Evolutionary conservation across 2,797 vertebrate genomes (phyloP), one percentile per base, ranked within the genome.

Genomic region (Lacerta bilineata): DNA sequence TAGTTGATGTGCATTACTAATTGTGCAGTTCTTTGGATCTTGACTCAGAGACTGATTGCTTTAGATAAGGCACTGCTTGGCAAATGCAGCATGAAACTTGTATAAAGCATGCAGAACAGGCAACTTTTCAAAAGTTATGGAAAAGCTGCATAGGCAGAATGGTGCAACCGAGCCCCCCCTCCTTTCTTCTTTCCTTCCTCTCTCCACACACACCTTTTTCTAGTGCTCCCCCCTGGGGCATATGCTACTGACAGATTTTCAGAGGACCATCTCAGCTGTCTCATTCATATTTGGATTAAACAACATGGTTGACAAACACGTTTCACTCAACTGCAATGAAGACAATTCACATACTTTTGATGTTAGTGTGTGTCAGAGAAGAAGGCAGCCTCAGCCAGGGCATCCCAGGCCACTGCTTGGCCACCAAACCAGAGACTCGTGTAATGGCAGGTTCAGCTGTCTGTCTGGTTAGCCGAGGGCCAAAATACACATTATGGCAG

Each of bases 11-110:
- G 9, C 39, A 74, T 80, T 33, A 46, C 55, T 43, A 33, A 23
- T 18, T 20, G 69, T n/a, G 68, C 5, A 39, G 55, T 80, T 74
- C 46, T 89, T 74, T 80, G 50, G 50, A 50, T 13, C 50, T 41
- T 74, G 23, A 17, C 46, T 11, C 0, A 8, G 75, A 89, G 29
- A 84, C 1, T 15, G 23, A 90, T 84, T 11, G n/a, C 91, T 85
- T 80, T 82, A 43, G 61, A 86, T 20, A 85, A 90, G 92, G 90
- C 93, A 93, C 83, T 88, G 84, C 84, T 3, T 29, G 59, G 59
- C 59, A n/a, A 29, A 64, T 27, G 72, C 5, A 36, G 7, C 17
- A 0, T 1, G 13, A 55, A 79, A 75, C 33, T 75, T 66, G 17
- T 3, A 27, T 1, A 13, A 0, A 0, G 36, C 78, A 0, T 80